Evolutionary conservation across 2,888 invertebrate species (phyloP), one percentile per base, ranked within the genome.

Genomic region (Choreutis nemorana): DNA sequence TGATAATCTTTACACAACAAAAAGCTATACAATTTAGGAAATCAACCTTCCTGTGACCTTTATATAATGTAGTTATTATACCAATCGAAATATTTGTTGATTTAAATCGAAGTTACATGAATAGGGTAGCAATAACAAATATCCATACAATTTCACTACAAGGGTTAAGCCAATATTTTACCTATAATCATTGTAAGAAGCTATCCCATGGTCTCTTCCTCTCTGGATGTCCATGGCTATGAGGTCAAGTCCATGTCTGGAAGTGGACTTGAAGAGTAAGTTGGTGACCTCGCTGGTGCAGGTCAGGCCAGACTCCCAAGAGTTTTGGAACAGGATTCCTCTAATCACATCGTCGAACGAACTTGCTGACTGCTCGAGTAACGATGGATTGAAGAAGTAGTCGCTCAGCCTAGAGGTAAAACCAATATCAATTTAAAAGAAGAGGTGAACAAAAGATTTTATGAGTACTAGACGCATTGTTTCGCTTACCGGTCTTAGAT

Each of bases 221-320:
- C 86, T 60, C 48, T 87, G 86, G 33, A 86, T 81, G 40, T 86
- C 85, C 51, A 86, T 81, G 2, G 86, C 80, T 25, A 82, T 71
- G 14, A 87, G 60, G 45, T 87, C 86, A 53, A 84, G 54, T 1
- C 86, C 86, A 72, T 77, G 79, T 12, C 43, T 41, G 40, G 70
- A 72, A 10, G 44, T 43, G 0, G 73, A 68, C 41, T 68, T 70
- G 48, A 75, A 75, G 37, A 78, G 44, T 65, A 83, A 35, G 68
- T 80, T 79, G 3, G 71, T 67, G 29, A 79, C 47, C 48, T 79
- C 73, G 2, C 52, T 60, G 1, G 84, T 75, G 39, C 82, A 75
- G 52, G 64, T 81, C 0, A 79, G 77, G 41, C 86, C 86, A 4
- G 82, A 68, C 35, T 81, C 81, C 29, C 81, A 78, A 6, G 82